Evolutionary conservation across 2,113 vertebrate genomes (phyloP).

Genomic region (Mormyrus lacerda): DNA sequence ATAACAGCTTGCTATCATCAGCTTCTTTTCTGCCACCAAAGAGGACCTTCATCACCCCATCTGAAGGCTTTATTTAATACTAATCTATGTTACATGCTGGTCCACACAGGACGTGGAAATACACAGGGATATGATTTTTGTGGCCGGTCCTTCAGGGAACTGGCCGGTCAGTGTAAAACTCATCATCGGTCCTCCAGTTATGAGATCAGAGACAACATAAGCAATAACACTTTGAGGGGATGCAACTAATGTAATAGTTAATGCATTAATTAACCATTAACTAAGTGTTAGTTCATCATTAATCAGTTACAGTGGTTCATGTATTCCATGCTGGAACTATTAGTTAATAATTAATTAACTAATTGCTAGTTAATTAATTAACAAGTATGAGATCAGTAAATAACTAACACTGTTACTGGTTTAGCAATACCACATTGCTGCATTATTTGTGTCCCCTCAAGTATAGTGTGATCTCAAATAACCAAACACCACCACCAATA

Average conservation of each 20-base stretch:
- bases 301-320: background rate
- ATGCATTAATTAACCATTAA: background rate
- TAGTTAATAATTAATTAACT: background rate
- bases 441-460: no score
- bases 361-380: no score
- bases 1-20: background rate
- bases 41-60: background rate
- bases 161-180: background rate
- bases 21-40: background rate
- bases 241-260: background rate
- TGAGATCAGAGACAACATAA: no score
- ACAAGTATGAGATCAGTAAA: background rate
- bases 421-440: no score
- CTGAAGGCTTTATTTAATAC: background rate
- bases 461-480: no score
- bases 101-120: background rate
- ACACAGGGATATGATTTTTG: background rate
- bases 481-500: no score
- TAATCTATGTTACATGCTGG: no score
- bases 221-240: background rate
- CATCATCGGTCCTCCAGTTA: background rate
- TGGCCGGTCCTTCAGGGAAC: background rate
- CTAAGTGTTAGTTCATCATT: background rate
- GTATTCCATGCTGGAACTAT: background rate
- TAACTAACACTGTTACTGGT: no score